Percentiles rank a stretch among this genome's conserved stretches.
These are phyloP conservation scores for Eurystomus glaucurus DNA, from an alignment of 2,797 vertebrate genomes.

Conservation along the genomic window DNA sequence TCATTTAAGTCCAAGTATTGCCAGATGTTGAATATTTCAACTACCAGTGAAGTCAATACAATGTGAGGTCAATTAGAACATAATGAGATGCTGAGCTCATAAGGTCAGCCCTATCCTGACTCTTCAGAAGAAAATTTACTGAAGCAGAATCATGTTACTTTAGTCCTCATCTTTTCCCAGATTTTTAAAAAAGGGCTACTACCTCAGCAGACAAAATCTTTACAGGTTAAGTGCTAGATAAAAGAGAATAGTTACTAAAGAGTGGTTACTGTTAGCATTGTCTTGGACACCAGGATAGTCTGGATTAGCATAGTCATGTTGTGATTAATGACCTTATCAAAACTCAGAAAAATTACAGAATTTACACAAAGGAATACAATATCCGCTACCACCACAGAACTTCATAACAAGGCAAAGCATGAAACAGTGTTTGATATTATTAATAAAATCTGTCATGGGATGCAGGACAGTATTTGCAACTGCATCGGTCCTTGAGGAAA, in stretches of 20 bases:
- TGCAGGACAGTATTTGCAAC: background rate
- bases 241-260: background rate
- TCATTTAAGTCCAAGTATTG: background rate
- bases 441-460: constrained; percentile 41
- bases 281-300: background rate
- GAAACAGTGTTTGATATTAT: constrained; percentile 28
- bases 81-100: background rate
- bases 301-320: constrained; percentile 5
- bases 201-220: background rate
- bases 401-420: constrained; percentile 41
- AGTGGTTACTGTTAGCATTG: background rate
- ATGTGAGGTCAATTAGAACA: background rate
- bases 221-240: background rate
- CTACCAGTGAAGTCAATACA: background rate
- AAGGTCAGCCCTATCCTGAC: background rate
- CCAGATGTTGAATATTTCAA: background rate
- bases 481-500: constrained; percentile 25
- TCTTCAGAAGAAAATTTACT: background rate
- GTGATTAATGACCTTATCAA: constrained; percentile 54
- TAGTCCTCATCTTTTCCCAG: background rate
- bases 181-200: background rate
- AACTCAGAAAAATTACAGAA: constrained; percentile 20
- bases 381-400: background rate
- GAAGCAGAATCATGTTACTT: background rate
- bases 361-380: constrained; percentile 44